phyloP scores from a whole-genome alignment of 2,113 vertebrate genomes.

The Hemiscyllium ocellatum region DNA sequence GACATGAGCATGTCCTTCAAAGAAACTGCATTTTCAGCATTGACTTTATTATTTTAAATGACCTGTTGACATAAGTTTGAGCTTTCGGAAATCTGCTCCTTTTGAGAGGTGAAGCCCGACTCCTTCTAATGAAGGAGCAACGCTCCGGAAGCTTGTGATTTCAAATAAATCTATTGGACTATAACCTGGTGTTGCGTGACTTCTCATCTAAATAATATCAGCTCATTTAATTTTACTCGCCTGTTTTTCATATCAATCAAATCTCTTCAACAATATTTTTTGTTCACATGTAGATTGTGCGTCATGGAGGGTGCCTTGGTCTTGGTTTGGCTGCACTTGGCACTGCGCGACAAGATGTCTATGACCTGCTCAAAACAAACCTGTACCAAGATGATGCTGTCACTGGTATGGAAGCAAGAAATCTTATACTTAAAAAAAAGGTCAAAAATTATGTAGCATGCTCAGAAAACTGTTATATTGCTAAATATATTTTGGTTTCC shows the following conservation, averaged over 20 bases:
- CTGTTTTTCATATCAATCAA: background rate
- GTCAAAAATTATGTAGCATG: background rate
- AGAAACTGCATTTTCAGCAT: background rate
- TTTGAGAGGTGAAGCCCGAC: too few species aligned
- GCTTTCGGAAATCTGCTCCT: background rate
- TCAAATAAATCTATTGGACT: too few species aligned
- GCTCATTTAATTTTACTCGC: background rate
- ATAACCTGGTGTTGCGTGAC: too few species aligned
- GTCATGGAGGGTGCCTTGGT: constrained; percentile 88
- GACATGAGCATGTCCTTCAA: background rate
- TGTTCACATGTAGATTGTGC: constrained; percentile 73
- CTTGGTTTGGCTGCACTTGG: constrained; percentile 91
- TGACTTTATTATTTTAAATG: background rate
- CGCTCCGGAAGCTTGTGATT: too few species aligned
- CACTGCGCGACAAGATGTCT: constrained; percentile 93
- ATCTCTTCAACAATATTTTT: background rate
- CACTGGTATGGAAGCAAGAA: constrained; percentile 64
- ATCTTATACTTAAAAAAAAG: background rate
- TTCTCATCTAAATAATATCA: background rate
- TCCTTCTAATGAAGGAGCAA: too few species aligned
- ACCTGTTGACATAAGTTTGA: background rate
- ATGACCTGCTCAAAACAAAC: constrained; percentile 94
- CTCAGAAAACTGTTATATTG: background rate
- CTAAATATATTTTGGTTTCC: background rate
- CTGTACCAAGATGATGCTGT: constrained; percentile 97